Evolutionary conservation across 2,888 invertebrate genomes (phyloP), one percentile per base, ranked within the genome.

Genomic region (Acanthosepion esculentum): DNA sequence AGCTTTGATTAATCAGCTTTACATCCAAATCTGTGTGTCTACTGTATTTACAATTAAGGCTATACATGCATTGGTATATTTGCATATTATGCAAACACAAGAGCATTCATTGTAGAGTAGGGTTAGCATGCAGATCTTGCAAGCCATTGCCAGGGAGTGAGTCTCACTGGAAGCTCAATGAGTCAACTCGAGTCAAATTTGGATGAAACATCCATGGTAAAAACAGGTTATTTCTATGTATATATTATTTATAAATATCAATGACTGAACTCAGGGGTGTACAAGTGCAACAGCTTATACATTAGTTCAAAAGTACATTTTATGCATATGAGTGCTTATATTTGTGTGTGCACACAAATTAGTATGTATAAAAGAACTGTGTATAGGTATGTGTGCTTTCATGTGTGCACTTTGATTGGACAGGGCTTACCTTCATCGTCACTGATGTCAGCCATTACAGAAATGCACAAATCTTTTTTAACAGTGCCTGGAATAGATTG

Each of bases 361-460:
- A 78, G 59, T 6, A 78, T 78, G 8, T 78, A 78, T 78, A 33
- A 78, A n/a, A 33, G n/a, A n/a, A 78, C 78, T 78, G 10, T 29
- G 29, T 12, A 12, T 78, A n/a, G 10, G 8, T 78, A 12, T n/a
- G 78, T 12, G 78, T 78, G 78, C n/a, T n/a, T n/a, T 8, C n/a
- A n/a, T 0, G 8, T n/a, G 4, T 33, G 78, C 18, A 6, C 18
- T n/a, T n/a, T 33, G n/a, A 33, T 78, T 78, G 78, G n/a, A 78
- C 78, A 78, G 15, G 18, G 78, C 78, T 78, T 78, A 78, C 78
- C 78, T 78, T 78, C 78, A 78, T 78, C 78, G 18, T 78, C 78
- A n/a, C 78, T 78, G 78, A n/a, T 78, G 78, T 78, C 78, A 78
- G 78, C 78, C 78, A 78, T 78, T n/a, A 78, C n/a, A n/a, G 15